phyloP scores from a whole-genome alignment of 2,113 vertebrate species.

The Phaetusa simplex region DNA sequence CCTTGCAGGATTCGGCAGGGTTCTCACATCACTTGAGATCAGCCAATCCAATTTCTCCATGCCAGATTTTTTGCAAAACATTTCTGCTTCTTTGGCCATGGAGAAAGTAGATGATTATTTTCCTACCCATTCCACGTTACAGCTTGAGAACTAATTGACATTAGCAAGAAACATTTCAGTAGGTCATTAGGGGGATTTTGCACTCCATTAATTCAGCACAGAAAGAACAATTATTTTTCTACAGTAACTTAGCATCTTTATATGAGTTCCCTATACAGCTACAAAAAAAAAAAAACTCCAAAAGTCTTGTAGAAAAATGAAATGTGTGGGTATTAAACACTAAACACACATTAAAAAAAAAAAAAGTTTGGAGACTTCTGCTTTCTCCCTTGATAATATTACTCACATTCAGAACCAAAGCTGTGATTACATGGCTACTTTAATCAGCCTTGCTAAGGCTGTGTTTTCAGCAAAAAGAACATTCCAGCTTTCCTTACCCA shows the following conservation, averaged over 20 bases:
- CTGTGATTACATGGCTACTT: neutral
- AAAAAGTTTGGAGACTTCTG: neutral
- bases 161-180: neutral
- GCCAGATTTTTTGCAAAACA: neutral
- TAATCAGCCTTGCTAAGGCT: neutral
- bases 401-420: neutral
- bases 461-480: neutral
- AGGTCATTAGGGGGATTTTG: neutral
- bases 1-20: neutral
- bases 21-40: neutral
- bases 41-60: neutral
- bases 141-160: neutral
- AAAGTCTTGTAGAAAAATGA: neutral
- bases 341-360: neutral
- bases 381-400: neutral
- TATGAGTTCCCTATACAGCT: neutral
- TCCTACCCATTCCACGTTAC: neutral
- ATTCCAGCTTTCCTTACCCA: neutral
- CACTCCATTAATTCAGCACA: conserved; percentile 12
- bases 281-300: neutral
- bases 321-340: neutral
- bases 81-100: neutral
- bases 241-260: neutral
- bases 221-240: neutral
- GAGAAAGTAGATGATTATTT: neutral